These are phyloP conservation scores for Bagarius yarrelli DNA, from an alignment of 2,113 vertebrate genomes.

Conservation along the genomic window DNA sequence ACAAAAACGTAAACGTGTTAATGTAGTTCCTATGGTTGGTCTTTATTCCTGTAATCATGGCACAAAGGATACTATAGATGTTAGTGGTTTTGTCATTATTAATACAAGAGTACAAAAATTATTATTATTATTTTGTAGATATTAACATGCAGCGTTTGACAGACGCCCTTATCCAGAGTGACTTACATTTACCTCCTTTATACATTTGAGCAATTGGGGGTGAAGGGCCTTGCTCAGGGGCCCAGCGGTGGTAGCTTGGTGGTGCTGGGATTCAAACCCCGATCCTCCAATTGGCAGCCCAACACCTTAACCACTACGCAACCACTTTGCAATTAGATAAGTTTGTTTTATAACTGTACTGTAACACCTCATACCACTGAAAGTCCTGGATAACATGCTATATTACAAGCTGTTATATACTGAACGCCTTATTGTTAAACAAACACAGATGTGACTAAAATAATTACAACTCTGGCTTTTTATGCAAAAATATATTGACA, in stretches of 20 bases:
- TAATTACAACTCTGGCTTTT: not conserved
- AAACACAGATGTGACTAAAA: not conserved
- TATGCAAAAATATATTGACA: not conserved
- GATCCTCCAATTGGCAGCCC: no score
- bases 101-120: not conserved
- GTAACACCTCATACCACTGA: no score
- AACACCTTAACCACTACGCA: not conserved
- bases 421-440: not conserved
- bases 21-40: not conserved
- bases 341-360: no score
- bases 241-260: no score
- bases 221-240: no score
- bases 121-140: no score
- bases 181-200: no score
- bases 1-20: not conserved
- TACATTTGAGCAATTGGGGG: no score
- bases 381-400: not conserved
- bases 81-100: not conserved
- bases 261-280: no score
- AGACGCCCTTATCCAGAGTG: no score
- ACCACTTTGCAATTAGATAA: no score
- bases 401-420: not conserved
- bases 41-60: not conserved
- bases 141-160: no score
- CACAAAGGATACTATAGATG: not conserved